Evolutionary conservation across 2,797 vertebrate genomes (phyloP).

Genomic region (Anabas testudineus): DNA sequence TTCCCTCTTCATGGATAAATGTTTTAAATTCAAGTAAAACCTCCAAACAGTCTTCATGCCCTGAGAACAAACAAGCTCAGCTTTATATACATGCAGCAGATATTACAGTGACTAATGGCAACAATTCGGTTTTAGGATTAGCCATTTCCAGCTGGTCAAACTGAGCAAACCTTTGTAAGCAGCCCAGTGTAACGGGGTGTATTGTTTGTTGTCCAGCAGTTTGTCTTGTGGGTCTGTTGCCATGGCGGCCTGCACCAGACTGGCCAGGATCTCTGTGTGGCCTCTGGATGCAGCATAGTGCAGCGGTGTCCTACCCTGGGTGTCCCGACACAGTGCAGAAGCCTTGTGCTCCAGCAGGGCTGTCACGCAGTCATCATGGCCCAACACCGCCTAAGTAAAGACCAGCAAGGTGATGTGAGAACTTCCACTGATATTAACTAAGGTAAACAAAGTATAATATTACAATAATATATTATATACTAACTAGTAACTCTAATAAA

Average conservation of each 20-base stretch:
- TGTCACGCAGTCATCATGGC: slow-evolving; percentile 93
- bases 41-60: slow-evolving; percentile 99
- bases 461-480: too few species aligned
- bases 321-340: slow-evolving; percentile 92
- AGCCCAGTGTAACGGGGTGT: slow-evolving; percentile 97
- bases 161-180: slow-evolving; percentile 91
- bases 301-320: slow-evolving; percentile 92
- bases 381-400: slow-evolving; percentile 88
- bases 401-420: slow-evolving; percentile 1
- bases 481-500: not conserved
- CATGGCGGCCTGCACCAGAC: slow-evolving; percentile 89
- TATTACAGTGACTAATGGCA: not conserved
- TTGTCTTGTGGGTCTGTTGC: slow-evolving; percentile 91
- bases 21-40: slow-evolving; percentile 99
- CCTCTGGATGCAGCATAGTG: slow-evolving; percentile 95
- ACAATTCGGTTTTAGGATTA: not conserved
- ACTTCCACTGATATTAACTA: not conserved
- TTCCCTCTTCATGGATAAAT: slow-evolving; percentile 94
- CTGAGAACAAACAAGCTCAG: slow-evolving; percentile 74
- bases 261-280: slow-evolving; percentile 89
- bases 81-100: slow-evolving; percentile 1
- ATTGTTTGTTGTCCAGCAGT: slow-evolving; percentile 94
- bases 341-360: slow-evolving; percentile 95
- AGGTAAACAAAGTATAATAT: too few species aligned
- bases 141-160: slow-evolving; percentile 10